These are phyloP conservation scores for Allophyes oxyacanthae DNA, from an alignment of 2,888 invertebrate species.

Conservation along the genomic window DNA sequence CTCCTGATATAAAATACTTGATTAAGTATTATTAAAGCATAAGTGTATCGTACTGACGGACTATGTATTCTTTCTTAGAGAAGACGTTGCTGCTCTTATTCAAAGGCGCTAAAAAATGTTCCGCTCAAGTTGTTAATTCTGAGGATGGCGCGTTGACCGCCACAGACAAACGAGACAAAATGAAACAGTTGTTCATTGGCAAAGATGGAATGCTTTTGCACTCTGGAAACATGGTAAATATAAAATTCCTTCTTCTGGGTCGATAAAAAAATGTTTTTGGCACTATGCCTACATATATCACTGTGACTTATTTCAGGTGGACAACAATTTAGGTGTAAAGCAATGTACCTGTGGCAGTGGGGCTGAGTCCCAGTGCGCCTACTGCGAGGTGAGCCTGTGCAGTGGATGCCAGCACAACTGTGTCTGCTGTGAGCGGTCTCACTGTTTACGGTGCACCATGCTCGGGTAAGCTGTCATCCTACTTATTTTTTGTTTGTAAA, in stretches of 20 bases:
- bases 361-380: constrained; percentile 67
- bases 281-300: neutral
- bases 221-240: constrained; percentile 69
- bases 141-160: constrained; percentile 25
- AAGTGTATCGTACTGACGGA: neutral
- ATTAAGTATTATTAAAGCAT: no score
- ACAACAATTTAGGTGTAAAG: constrained; percentile 33
- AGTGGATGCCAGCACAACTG: constrained; percentile 68
- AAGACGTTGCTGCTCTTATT: constrained; percentile 79
- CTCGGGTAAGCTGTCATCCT: constrained; percentile 62
- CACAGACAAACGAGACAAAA: constrained; percentile 66
- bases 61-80: constrained; percentile 60
- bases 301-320: constrained; percentile 48
- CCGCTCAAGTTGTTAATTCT: constrained; percentile 31
- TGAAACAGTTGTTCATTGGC: constrained; percentile 81
- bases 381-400: constrained; percentile 77
- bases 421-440: constrained; percentile 60
- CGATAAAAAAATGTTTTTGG: neutral
- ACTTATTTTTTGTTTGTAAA: no score
- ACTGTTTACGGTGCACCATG: constrained; percentile 75
- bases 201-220: constrained; percentile 76
- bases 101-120: constrained; percentile 75
- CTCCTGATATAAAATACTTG: no score
- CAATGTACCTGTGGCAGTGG: constrained; percentile 63
- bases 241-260: neutral